phyloP scores from a whole-genome alignment of 2,113 vertebrate species.

The Amphiprion ocellaris region DNA sequence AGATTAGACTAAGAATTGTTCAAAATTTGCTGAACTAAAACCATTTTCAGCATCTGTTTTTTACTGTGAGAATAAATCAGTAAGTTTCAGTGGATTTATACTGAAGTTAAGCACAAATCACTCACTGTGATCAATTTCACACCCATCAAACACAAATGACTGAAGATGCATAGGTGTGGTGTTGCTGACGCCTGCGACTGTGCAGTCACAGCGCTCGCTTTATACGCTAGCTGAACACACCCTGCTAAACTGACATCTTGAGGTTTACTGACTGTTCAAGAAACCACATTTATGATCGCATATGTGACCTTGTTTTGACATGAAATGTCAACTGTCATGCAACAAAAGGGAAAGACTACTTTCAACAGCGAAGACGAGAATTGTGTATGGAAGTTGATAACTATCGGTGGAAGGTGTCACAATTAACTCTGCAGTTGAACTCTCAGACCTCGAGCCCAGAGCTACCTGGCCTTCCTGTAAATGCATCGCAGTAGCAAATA shows the following conservation, averaged over 20 bases:
- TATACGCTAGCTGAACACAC: constrained; percentile 14
- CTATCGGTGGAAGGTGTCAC: background rate
- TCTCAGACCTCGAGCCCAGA: background rate
- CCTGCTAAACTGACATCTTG: constrained; percentile 74
- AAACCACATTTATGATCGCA: background rate
- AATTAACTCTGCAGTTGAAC: constrained; percentile 5
- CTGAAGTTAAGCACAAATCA: background rate
- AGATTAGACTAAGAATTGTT: background rate
- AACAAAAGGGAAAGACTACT: background rate
- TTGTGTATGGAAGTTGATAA: background rate
- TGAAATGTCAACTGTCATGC: background rate
- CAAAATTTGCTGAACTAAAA: background rate
- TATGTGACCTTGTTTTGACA: constrained; percentile 37
- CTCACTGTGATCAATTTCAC: constrained; percentile 18
- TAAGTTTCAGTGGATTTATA: background rate
- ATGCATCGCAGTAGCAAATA: background rate
- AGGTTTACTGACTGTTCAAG: constrained; percentile 58
- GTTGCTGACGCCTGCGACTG: constrained; percentile 11
- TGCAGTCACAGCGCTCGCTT: background rate
- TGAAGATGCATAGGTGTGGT: constrained; percentile 23
- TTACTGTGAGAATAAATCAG: background rate
- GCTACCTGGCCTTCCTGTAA: background rate
- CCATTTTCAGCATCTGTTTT: background rate
- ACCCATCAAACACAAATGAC: background rate
- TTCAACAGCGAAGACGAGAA: background rate